A percentile compares a stretch with the other conserved stretches of the same genome.
Conservation (phyloP, 2,113 vertebrate genomes). For the Gorsachius goisagi region DNA sequence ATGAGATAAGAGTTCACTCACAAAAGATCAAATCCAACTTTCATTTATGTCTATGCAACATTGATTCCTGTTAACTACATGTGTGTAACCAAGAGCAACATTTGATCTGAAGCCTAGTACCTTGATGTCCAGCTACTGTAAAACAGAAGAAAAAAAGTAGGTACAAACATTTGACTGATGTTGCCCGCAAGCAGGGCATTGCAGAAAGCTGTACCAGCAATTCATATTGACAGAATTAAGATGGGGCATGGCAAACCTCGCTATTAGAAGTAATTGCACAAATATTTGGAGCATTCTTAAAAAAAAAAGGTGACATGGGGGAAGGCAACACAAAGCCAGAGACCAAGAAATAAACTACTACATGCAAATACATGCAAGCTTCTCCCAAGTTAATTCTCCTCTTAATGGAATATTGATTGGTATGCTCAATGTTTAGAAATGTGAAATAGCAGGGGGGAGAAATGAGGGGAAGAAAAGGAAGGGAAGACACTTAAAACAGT, state of each 20-base stretch:
- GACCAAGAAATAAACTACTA: constrained; percentile 26
- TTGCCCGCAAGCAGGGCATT: background rate
- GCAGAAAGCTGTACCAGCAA: background rate
- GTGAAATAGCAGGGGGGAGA: background rate
- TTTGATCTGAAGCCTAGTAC: constrained; percentile 28
- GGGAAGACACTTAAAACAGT: background rate
- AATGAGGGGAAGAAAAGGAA: background rate
- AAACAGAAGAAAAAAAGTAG: background rate
- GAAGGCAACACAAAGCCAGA: constrained; percentile 6
- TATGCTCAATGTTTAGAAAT: constrained; percentile 36
- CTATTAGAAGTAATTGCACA: background rate
- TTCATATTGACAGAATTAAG: background rate
- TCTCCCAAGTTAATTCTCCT: constrained; percentile 51
- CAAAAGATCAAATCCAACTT: constrained; percentile 26
- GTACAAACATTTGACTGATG: constrained; percentile 32
- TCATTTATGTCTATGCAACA: background rate
- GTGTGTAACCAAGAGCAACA: constrained; percentile 44
- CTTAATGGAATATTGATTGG: constrained; percentile 61
- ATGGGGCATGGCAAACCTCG: background rate
- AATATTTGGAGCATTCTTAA: constrained; percentile 16
- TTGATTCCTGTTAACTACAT: constrained; percentile 34
- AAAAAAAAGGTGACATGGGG: background rate
- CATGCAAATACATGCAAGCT: constrained; percentile 62
- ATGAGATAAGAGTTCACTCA: background rate
- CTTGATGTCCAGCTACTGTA: constrained; percentile 18